Evolutionary conservation across 1,140 invertebrate species (phyloP), one percentile per base, ranked within the genome.

Genomic region (Dendrolimus punctatus): DNA sequence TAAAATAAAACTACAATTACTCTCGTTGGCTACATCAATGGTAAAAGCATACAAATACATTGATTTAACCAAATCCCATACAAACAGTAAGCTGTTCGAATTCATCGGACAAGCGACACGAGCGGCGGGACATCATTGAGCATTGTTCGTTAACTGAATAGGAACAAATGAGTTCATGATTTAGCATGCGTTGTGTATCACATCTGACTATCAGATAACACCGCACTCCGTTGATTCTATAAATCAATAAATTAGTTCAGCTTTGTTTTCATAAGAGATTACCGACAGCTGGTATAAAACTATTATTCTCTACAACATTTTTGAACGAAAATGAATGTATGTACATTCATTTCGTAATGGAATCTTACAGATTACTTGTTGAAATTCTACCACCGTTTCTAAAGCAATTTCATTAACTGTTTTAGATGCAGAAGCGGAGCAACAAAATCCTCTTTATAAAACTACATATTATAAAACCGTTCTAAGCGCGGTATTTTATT

Each of bases 151-250:
- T 73, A 75, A 75, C 71, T 76, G 72, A 78, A 80, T 75, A 67
- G 67, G 59, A 66, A 79, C 71, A 80, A 80, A 82, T 79, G 75
- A 82, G 67, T 71, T 69, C 64, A 70, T 72, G 68, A 75, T 78
- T 77, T 74, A 81, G 74, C 64, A 65, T 65, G 53, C 68, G 66
- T 60, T 71, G 65, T 70, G 59, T 59, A 60, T 68, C 58, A 60
- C 64, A 70, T 71, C 61, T 58, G 62, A 68, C 72, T 72, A 70
- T 66, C 64, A 56, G 67, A 70, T 68, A 70, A 56, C 53, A 51
- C 52, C 60, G 57, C 55, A 50, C 53, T 62, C 66, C 66, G 67
- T 66, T 76, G 67, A 64, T 57, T 60, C 70, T 73, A 66, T 74
- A 69, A 65, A 71, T 77, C 71, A 68, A 70, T 76, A 69, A 77